Percentiles rank a stretch among this genome's conserved stretches.
Evolutionary conservation across 2,113 vertebrate species (phyloP).

Genomic region (Ursus arctos): DNA sequence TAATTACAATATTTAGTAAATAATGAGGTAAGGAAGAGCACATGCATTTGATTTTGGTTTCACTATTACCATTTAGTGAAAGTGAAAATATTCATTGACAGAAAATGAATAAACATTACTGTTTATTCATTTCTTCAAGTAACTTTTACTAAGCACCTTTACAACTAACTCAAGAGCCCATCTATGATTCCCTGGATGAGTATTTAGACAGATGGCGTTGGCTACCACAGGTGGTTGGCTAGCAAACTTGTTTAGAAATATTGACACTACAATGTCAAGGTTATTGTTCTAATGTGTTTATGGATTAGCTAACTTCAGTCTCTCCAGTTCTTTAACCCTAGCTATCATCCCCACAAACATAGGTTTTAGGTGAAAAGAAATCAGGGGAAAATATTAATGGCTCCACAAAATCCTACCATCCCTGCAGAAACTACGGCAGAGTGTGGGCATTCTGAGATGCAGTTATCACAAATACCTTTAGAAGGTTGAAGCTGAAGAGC

Average conservation of each 20-base stretch:
- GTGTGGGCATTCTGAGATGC: not conserved
- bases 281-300: not conserved
- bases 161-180: not conserved
- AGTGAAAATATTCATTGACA: slow-evolving; percentile 1
- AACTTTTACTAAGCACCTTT: not conserved
- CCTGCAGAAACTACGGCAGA: not conserved
- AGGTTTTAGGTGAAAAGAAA: not conserved
- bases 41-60: slow-evolving; percentile 25
- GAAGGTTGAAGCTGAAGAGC: not conserved
- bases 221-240: not conserved
- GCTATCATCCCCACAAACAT: not conserved
- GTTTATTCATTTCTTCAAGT: slow-evolving; percentile 62
- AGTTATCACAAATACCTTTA: not conserved
- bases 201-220: not conserved
- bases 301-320: not conserved
- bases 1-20: slow-evolving; percentile 60
- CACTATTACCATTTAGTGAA: slow-evolving; percentile 57
- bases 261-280: not conserved
- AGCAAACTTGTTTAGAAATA: not conserved
- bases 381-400: not conserved
- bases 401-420: not conserved
- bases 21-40: not conserved
- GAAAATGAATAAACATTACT: not conserved
- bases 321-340: not conserved
- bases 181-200: not conserved